These are phyloP conservation scores for Zootermopsis nevadensis DNA, from an alignment of 2,888 invertebrate species.

Conservation along the genomic window DNA sequence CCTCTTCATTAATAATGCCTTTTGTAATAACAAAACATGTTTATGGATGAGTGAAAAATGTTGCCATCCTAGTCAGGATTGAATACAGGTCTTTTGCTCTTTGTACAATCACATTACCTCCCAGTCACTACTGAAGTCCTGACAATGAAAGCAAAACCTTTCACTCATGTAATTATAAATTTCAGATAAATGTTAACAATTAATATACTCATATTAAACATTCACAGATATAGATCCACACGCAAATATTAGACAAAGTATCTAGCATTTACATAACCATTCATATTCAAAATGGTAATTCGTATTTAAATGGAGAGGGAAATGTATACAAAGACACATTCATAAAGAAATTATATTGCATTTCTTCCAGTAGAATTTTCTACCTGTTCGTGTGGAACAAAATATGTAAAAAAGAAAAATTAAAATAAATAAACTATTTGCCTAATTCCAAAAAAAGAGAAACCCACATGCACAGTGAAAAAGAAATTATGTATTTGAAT, in stretches of 20 bases:
- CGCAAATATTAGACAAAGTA: background rate
- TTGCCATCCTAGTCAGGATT: background rate
- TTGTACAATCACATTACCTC: background rate
- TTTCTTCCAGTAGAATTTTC: background rate
- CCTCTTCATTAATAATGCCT: background rate
- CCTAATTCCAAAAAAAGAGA: background rate
- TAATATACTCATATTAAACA: background rate
- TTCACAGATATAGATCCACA: background rate
- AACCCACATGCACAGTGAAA: background rate
- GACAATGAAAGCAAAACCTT: background rate
- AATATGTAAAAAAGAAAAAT: background rate
- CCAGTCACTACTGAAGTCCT: background rate
- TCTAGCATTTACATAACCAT: background rate
- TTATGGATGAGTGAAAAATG: background rate
- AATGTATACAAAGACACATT: background rate
- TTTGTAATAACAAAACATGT: background rate
- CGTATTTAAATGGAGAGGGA: background rate
- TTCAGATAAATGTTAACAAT: background rate
- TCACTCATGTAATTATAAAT: background rate
- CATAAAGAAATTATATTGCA: background rate
- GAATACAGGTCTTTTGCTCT: background rate
- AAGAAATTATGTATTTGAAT: background rate
- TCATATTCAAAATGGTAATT: background rate
- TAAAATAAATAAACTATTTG: background rate
- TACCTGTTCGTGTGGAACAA: slow-evolving; percentile 21